Percentiles rank a stretch among this genome's conserved stretches.
Evolutionary conservation across 2,888 invertebrate species (phyloP).

Genomic region (Volucella inflata): DNA sequence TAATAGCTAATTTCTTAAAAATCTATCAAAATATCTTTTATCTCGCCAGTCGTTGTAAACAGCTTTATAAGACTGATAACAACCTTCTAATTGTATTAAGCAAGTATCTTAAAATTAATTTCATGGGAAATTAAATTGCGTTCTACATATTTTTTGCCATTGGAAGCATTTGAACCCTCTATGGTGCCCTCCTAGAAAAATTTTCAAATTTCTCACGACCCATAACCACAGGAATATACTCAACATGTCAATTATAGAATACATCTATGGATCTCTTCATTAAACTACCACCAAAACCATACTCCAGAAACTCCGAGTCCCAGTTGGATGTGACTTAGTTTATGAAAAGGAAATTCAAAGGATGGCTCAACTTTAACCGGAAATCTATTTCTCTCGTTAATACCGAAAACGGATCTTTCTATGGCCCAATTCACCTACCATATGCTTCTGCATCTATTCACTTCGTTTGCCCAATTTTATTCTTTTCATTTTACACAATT

Average conservation of each 20-base stretch:
- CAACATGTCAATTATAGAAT: slow-evolving; percentile 20
- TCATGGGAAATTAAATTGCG: too few relatives aligned
- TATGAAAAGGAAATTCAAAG: slow-evolving; percentile 17
- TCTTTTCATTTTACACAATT: slow-evolving; percentile 51
- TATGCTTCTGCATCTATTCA: slow-evolving; percentile 50
- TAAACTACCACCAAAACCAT: not conserved
- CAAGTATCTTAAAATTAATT: too few relatives aligned
- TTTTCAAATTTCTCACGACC: slow-evolving; percentile 45
- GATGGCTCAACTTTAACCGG: slow-evolving; percentile 31
- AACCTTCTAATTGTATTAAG: too few relatives aligned
- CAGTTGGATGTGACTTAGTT: slow-evolving; percentile 42
- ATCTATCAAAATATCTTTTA: too few relatives aligned
- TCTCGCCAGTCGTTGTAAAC: too few relatives aligned
- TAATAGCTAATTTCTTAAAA: too few relatives aligned
- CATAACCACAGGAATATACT: slow-evolving; percentile 32
- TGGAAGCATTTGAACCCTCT: too few relatives aligned
- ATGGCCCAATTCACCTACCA: slow-evolving; percentile 42
- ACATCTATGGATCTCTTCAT: slow-evolving; percentile 26
- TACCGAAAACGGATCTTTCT: not conserved
- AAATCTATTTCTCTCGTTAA: slow-evolving; percentile 9
- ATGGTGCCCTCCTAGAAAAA: not conserved
- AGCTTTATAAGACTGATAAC: too few relatives aligned
- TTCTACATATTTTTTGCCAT: too few relatives aligned
- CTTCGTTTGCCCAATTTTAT: not conserved
- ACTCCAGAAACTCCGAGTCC: not conserved